Evolutionary conservation across 2,888 invertebrate genomes (phyloP).

Genomic region (Rugalucina vietnamica): DNA sequence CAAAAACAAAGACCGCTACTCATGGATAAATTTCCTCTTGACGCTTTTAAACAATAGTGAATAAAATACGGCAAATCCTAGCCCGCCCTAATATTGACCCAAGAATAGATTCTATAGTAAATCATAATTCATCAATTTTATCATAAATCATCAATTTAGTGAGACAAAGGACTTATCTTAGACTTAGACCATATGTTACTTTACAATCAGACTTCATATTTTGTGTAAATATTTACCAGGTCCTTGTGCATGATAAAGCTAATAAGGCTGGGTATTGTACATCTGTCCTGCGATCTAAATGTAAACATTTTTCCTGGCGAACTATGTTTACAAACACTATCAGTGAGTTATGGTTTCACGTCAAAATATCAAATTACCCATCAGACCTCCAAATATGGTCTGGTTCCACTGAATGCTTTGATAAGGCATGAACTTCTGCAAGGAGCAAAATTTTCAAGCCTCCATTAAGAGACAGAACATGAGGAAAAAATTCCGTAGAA

Average conservation of each 20-base stretch:
- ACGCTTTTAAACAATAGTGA: background rate
- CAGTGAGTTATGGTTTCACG: background rate
- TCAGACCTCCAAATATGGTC: too few species aligned
- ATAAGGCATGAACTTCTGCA: too few species aligned
- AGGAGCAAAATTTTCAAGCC: too few species aligned
- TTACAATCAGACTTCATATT: background rate
- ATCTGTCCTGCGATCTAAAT: conserved; percentile 1
- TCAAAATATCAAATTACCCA: background rate
- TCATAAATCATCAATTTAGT: background rate
- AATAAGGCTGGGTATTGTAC: background rate
- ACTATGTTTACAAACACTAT: background rate
- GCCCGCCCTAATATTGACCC: background rate
- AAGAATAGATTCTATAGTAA: background rate
- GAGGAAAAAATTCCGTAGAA: too few species aligned
- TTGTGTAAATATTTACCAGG: conserved; percentile 8
- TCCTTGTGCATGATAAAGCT: background rate
- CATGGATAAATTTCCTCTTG: background rate
- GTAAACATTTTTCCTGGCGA: conserved; percentile 12
- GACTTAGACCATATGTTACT: background rate
- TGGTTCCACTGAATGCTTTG: too few species aligned
- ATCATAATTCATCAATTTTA: background rate
- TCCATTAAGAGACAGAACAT: too few species aligned
- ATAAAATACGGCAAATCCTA: background rate
- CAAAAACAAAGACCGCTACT: background rate
- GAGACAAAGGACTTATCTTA: background rate